phyloP scores from a whole-genome alignment of 2,113 vertebrate genomes.

The Theristicus caerulescens region DNA sequence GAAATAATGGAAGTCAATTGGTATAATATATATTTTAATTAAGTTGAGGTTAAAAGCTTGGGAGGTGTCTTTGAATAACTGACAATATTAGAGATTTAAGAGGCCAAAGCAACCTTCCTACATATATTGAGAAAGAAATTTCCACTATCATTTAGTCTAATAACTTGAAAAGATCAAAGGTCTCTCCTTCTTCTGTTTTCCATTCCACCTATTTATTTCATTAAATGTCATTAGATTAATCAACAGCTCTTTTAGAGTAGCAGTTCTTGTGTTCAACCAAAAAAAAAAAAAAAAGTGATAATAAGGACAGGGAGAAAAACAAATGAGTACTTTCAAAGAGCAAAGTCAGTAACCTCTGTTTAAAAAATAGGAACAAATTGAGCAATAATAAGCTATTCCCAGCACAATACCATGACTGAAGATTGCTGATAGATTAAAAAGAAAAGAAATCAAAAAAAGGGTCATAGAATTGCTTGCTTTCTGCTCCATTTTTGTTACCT shows the following conservation, averaged over 20 bases:
- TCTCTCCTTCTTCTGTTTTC: not conserved
- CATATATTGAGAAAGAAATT: slow-evolving; percentile 35
- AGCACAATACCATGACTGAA: not conserved
- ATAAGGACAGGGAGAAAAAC: not conserved
- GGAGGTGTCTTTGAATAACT: slow-evolving; percentile 21
- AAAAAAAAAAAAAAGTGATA: not conserved
- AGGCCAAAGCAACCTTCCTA: not conserved
- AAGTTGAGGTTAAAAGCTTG: slow-evolving; percentile 53
- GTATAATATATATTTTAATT: slow-evolving; percentile 34
- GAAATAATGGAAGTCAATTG: slow-evolving; percentile 42
- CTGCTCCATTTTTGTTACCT: not conserved
- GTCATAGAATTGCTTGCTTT: not conserved
- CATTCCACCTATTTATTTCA: not conserved
- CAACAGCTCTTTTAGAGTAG: not conserved
- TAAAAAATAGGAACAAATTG: not conserved
- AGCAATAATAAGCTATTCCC: not conserved
- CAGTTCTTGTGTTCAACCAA: not conserved
- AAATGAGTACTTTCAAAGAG: not conserved
- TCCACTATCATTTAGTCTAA: not conserved
- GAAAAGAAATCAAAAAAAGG: not conserved
- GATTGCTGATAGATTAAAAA: not conserved
- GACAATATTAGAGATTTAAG: slow-evolving; percentile 8
- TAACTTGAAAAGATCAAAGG: slow-evolving; percentile 54
- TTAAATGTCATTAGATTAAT: slow-evolving; percentile 6
- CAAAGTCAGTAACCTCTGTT: not conserved